phyloP scores from a whole-genome alignment of 2,888 invertebrate genomes.

The Oxystoma pomonae region DNA sequence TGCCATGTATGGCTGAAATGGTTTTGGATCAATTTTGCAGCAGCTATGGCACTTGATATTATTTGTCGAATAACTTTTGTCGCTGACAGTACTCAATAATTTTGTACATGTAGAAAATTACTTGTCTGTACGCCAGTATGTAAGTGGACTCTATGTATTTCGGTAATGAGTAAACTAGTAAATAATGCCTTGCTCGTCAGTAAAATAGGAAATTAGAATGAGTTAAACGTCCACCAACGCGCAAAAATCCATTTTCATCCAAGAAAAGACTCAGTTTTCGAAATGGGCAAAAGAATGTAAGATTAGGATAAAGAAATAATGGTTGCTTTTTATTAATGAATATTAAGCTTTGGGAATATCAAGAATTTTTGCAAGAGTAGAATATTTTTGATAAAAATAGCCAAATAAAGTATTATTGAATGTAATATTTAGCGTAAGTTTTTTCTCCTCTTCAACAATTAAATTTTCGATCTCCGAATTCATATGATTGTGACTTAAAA shows the following conservation, averaged over 20 bases:
- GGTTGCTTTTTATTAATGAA: too few species aligned
- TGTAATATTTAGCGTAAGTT: too few species aligned
- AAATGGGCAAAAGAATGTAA: background rate
- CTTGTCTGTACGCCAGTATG: background rate
- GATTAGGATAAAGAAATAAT: too few species aligned
- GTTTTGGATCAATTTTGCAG: background rate
- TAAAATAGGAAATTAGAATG: background rate
- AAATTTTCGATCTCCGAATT: too few species aligned
- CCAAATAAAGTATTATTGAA: background rate
- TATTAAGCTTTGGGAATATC: too few species aligned
- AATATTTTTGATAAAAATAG: background rate
- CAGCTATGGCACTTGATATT: background rate
- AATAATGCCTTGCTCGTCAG: background rate
- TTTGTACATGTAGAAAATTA: background rate
- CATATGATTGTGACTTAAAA: too few species aligned
- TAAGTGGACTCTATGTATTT: background rate
- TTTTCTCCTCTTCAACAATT: too few species aligned
- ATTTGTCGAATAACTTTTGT: background rate
- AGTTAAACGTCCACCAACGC: too few species aligned
- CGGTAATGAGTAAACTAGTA: background rate
- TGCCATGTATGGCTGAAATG: background rate
- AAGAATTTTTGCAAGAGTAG: background rate
- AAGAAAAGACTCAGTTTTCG: too few species aligned
- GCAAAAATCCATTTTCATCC: too few species aligned
- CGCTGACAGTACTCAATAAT: background rate